Conservation (phyloP, 1,140 invertebrate genomes). For the Calycopis cecrops region DNA sequence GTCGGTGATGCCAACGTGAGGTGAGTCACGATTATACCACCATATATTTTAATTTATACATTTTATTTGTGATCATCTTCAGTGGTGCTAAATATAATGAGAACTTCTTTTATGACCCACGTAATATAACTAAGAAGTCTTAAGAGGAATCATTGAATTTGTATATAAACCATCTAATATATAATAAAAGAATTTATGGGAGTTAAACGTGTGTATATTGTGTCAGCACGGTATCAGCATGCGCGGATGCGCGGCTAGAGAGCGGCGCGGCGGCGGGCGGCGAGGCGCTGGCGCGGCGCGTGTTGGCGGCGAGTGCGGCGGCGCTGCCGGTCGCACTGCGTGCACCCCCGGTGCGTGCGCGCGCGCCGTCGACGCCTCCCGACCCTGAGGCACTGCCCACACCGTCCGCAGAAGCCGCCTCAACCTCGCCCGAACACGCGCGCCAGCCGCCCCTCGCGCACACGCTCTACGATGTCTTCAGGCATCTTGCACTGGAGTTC, state of each 20-base stretch:
- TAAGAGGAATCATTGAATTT: too few species aligned
- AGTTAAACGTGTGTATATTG: too few species aligned
- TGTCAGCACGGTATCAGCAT: conserved; percentile 43
- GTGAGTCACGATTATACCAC: conserved; percentile 36
- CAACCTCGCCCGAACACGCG: conserved; percentile 15
- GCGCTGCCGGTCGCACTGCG: conserved; percentile 43
- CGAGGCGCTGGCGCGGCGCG: conserved; percentile 83
- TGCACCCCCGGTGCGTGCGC: conserved; percentile 29
- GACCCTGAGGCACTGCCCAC: conserved; percentile 12
- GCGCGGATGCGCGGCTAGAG: conserved; percentile 83
- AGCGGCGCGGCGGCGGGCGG: conserved; percentile 79
- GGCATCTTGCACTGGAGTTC: conserved; percentile 53
- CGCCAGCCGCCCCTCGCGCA: conserved; percentile 45
- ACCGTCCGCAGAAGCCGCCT: conserved; percentile 18
- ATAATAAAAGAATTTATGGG: too few species aligned
- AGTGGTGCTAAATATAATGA: too few species aligned
- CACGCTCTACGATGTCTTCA: conserved; percentile 54
- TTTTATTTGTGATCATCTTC: too few species aligned
- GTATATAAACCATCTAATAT: too few species aligned
- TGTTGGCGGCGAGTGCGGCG: conserved; percentile 69
- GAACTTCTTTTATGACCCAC: too few species aligned
- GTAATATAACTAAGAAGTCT: too few species aligned
- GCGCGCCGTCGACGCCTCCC: conserved; percentile 20
- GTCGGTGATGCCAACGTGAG: conserved; percentile 40
- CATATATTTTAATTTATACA: too few species aligned